A percentile compares a stretch with the other conserved stretches of the same genome.
Evolutionary conservation across 2,888 invertebrate genomes (phyloP).

Genomic region (Mamestra brassicae): DNA sequence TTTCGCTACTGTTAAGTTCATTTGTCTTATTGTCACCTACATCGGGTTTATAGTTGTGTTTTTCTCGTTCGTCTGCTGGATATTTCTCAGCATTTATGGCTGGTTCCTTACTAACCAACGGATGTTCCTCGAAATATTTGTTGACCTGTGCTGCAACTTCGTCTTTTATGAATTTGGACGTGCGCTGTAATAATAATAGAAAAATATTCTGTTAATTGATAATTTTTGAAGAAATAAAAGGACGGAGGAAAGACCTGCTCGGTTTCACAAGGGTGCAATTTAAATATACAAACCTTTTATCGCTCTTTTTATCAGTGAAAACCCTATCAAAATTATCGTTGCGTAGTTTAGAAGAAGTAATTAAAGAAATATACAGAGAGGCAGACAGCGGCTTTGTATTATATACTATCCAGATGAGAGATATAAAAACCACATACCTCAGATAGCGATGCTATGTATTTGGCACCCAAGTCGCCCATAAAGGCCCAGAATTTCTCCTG

Average conservation of each 20-base stretch:
- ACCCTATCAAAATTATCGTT: too few species aligned
- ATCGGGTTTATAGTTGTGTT: neutral
- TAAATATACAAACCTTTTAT: too few species aligned
- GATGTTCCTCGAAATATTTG: slow-evolving; percentile 45
- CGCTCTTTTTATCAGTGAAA: too few species aligned
- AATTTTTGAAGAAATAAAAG: too few species aligned
- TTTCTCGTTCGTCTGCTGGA: neutral
- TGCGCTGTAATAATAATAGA: slow-evolving; percentile 60
- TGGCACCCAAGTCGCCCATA: slow-evolving; percentile 69
- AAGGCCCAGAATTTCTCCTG: slow-evolving; percentile 77
- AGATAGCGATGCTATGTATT: slow-evolving; percentile 69
- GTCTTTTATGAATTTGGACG: slow-evolving; percentile 66
- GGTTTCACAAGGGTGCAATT: too few species aligned
- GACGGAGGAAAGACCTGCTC: too few species aligned
- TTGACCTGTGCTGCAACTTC: slow-evolving; percentile 68
- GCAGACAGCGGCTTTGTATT: too few species aligned
- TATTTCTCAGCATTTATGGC: slow-evolving; percentile 11
- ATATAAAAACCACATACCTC: slow-evolving; percentile 63
- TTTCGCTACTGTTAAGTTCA: slow-evolving; percentile 4
- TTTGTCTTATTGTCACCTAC: neutral
- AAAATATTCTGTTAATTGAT: neutral
- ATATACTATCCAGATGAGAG: neutral
- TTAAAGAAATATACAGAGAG: too few species aligned
- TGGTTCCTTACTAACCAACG: slow-evolving; percentile 1
- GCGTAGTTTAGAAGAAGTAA: too few species aligned